A percentile compares a stretch with the other conserved stretches of the same genome.
These are phyloP conservation scores for Bufo gargarizans DNA, from an alignment of 2,113 vertebrate genomes.

Conservation along the genomic window DNA sequence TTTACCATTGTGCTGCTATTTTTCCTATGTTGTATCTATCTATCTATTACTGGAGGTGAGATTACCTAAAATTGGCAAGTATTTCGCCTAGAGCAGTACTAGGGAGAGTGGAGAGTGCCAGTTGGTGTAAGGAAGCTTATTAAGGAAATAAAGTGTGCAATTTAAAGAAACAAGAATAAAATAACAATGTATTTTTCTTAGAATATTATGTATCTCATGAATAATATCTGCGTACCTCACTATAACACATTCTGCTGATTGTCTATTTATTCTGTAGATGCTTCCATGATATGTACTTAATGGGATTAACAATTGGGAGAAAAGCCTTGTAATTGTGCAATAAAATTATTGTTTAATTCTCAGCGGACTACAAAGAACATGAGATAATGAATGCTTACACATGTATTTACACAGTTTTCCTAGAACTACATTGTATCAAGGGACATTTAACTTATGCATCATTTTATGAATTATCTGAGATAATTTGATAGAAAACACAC, in stretches of 20 bases:
- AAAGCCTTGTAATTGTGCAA: slow-evolving; percentile 50
- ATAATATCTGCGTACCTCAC: too few relatives aligned
- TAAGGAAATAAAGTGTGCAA: too few relatives aligned
- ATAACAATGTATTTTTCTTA: background rate
- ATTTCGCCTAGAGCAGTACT: too few relatives aligned
- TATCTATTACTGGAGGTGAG: background rate
- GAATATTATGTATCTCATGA: background rate
- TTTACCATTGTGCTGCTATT: too few relatives aligned
- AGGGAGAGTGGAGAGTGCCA: too few relatives aligned
- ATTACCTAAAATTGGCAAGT: too few relatives aligned
- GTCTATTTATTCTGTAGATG: slow-evolving; percentile 34
- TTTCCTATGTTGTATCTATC: background rate
- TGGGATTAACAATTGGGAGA: slow-evolving; percentile 45
- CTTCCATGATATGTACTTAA: slow-evolving; percentile 49
- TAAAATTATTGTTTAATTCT: slow-evolving; percentile 58
- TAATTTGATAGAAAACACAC: slow-evolving; percentile 48
- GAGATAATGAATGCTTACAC: slow-evolving; percentile 57
- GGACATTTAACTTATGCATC: slow-evolving; percentile 50
- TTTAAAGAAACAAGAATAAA: too few relatives aligned
- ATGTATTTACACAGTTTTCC: slow-evolving; percentile 54
- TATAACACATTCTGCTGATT: background rate
- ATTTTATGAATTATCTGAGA: slow-evolving; percentile 51
- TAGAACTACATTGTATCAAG: slow-evolving; percentile 40
- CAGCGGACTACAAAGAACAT: slow-evolving; percentile 40
- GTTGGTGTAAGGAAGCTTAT: too few relatives aligned